Conservation (phyloP, 2,113 vertebrate genomes). For the Mobula birostris region DNA sequence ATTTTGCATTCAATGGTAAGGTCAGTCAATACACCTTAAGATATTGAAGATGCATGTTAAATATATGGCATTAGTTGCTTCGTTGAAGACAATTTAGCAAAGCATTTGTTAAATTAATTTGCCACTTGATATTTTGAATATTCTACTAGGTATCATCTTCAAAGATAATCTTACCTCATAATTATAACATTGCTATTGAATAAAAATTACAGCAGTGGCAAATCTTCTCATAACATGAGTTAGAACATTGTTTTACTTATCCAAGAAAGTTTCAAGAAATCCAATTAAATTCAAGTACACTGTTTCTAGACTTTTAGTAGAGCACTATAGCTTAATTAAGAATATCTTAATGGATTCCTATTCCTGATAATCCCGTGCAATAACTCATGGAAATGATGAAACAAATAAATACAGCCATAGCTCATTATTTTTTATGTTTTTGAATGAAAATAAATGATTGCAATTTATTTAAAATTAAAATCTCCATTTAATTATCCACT, state of each 20-base stretch:
- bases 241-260: not conserved
- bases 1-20: too few species aligned
- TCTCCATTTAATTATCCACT: not conserved
- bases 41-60: too few species aligned
- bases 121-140: not conserved
- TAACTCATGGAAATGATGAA: not conserved
- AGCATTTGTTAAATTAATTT: too few species aligned
- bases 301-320: not conserved
- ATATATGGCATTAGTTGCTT: too few species aligned
- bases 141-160: not conserved
- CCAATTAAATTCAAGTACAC: not conserved
- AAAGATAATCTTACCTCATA: not conserved
- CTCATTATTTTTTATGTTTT: not conserved
- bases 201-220: not conserved
- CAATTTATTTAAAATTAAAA: not conserved
- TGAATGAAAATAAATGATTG: not conserved
- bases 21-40: too few species aligned
- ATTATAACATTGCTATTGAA: not conserved
- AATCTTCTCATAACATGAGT: not conserved
- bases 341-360: not conserved
- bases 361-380: not conserved
- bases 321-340: not conserved
- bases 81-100: too few species aligned
- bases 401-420: not conserved
- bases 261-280: not conserved